These are phyloP conservation scores for Eurystomus glaucurus DNA, from an alignment of 2,797 vertebrate species.

Conservation along the genomic window DNA sequence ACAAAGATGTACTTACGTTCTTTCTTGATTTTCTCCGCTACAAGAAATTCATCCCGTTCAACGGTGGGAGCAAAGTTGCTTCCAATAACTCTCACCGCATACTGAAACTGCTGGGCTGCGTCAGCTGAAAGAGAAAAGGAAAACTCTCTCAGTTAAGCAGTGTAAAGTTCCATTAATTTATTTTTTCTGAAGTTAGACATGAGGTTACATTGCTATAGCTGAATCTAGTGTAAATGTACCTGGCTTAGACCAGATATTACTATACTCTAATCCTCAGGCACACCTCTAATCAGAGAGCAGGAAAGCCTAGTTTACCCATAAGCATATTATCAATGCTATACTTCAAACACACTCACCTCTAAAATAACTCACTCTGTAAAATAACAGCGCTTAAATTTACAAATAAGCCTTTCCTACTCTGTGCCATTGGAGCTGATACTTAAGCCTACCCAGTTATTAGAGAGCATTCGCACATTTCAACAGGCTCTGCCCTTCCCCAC, in stretches of 20 bases:
- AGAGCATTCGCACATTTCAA: background rate
- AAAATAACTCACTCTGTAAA: background rate
- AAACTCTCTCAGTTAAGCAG: background rate
- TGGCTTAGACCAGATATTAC: background rate
- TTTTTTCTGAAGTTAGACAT: rapidly evolving
- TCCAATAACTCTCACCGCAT: conserved; percentile 96
- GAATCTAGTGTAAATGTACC: background rate
- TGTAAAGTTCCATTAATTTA: background rate
- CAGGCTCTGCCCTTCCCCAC: background rate
- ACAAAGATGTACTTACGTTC: conserved; percentile 88
- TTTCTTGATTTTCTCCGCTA: conserved; percentile 98
- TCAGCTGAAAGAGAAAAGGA: conserved; percentile 87
- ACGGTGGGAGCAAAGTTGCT: conserved; percentile 98
- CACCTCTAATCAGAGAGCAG: background rate
- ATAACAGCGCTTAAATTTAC: background rate
- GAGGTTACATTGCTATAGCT: background rate
- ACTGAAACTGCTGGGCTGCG: conserved; percentile 98
- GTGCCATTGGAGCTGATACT: background rate
- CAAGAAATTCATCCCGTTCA: conserved; percentile 97
- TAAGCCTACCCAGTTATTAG: background rate
- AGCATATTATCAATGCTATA: background rate
- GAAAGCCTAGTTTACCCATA: background rate
- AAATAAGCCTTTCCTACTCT: background rate
- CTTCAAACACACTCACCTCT: background rate
- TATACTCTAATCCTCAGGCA: background rate